Percentiles rank a stretch among this genome's conserved stretches.
phyloP scores from a whole-genome alignment of 2,113 vertebrate genomes.

The Sturnira hondurensis region DNA sequence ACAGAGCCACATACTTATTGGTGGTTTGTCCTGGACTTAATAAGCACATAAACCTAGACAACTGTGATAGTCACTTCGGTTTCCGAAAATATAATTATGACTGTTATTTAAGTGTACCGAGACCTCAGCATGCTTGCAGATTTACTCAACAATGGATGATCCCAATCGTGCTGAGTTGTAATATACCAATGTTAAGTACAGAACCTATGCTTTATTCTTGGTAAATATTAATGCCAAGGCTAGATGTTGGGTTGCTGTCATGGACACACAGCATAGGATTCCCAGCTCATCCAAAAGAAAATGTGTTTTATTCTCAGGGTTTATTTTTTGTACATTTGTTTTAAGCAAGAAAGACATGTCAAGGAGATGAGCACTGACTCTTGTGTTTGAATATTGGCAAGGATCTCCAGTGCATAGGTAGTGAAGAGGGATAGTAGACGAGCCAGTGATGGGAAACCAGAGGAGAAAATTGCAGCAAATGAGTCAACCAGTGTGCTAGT shows the following conservation, averaged over 20 bases:
- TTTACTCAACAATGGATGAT: neutral
- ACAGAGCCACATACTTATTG: neutral
- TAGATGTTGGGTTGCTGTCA: neutral
- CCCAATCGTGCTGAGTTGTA: neutral
- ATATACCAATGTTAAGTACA: neutral
- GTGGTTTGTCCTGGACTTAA: constrained; percentile 21
- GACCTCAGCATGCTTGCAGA: neutral
- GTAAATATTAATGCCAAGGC: neutral
- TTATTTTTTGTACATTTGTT: neutral
- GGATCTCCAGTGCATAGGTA: neutral
- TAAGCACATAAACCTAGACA: constrained; percentile 28
- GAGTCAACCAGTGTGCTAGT: neutral
- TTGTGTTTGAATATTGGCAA: neutral
- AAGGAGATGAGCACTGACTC: neutral
- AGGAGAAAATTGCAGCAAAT: constrained; percentile 14
- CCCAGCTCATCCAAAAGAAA: neutral
- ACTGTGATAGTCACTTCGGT: neutral
- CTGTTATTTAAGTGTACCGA: neutral
- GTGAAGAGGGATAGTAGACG: neutral
- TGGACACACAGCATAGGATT: neutral
- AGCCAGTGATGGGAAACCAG: neutral
- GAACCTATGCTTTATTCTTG: neutral
- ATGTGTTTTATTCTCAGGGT: neutral
- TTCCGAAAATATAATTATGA: constrained; percentile 2
- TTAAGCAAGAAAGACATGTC: neutral